Evolutionary conservation across 2,113 vertebrate species (phyloP), one percentile per base, ranked within the genome.

Genomic region (Cynocephalus volans): DNA sequence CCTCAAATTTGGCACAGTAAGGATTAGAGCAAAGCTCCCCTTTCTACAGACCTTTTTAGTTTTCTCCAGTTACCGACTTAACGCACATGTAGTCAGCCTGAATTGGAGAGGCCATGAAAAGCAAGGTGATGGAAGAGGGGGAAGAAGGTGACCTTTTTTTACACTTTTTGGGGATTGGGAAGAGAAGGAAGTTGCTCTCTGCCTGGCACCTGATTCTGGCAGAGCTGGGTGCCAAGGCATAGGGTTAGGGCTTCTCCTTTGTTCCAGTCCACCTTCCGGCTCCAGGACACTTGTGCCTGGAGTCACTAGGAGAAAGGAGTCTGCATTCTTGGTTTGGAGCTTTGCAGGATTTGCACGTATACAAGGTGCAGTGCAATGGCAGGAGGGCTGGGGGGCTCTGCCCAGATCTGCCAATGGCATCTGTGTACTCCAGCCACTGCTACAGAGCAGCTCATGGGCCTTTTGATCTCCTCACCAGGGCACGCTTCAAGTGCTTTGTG

Each of bases 401-500:
- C 33, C 80, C 48, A 15, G 36, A 33, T 79, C 58, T 76, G 33
- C 56, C 15, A 11, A 2, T 9, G 50, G 41, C 67, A 60, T 79
- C 76, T 90, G 60, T 54, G 81, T 41, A n/a, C 70, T 76, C n/a
- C 7, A 62, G 19, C 86, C 10, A 8, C 12, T 52, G 60, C 69
- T 91, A 69, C 75, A 24, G 12, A 95, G 60, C 72, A 23, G 69
- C 45, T 48, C 17, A 3, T 7, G 45, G 73, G 26, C 48, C 85
- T 77, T 92, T 69, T 73, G 19, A 77, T 93, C 50, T 33, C 62
- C 60, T 79, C 56, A 87, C 82, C 86, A 80, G 62, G 26, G 52
- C 1, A 5, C 69, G 91, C 90, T 91, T 89, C 77, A 90, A 88
- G 79, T 72, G 69, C 70, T 93, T 83, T 91, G 88, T 93, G 69